phyloP scores from a whole-genome alignment of 2,888 invertebrate genomes.

The Mythimna pallens region DNA sequence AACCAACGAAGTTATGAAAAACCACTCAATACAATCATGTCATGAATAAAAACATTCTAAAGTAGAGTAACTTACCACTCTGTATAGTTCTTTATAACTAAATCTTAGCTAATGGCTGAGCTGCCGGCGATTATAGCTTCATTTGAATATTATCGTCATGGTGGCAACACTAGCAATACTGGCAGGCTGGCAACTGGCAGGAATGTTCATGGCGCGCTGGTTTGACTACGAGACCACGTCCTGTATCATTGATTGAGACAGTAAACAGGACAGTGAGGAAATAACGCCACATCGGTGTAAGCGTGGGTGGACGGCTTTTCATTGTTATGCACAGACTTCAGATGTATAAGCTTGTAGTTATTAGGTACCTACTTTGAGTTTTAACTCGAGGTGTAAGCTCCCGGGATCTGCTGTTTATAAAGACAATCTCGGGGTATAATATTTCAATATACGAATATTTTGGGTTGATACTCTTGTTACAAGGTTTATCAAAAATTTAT shows the following conservation, averaged over 20 bases:
- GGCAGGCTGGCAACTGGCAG: slow-evolving; percentile 65
- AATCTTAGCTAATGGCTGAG: slow-evolving; percentile 62
- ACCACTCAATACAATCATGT: not conserved
- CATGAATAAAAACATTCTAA: not conserved
- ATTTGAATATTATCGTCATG: slow-evolving; percentile 78
- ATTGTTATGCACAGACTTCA: slow-evolving; percentile 14
- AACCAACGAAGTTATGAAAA: not conserved
- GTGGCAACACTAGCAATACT: slow-evolving; percentile 62
- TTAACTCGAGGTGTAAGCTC: too few relatives aligned
- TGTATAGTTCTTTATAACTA: slow-evolving; percentile 54
- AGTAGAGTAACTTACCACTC: slow-evolving; percentile 30
- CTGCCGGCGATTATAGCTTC: slow-evolving; percentile 70
- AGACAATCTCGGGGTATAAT: too few relatives aligned
- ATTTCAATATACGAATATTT: too few relatives aligned
- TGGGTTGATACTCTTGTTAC: too few relatives aligned
- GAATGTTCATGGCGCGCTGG: slow-evolving; percentile 65
- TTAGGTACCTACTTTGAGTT: too few relatives aligned
- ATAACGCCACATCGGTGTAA: slow-evolving; percentile 9
- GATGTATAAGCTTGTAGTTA: not conserved
- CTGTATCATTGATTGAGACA: slow-evolving; percentile 65
- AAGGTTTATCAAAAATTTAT: too few relatives aligned
- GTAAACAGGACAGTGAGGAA: slow-evolving; percentile 23
- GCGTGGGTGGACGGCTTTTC: slow-evolving; percentile 42
- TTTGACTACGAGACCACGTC: slow-evolving; percentile 58
- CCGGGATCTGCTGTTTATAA: too few relatives aligned